A percentile compares a stretch with the other conserved stretches of the same genome.
These are phyloP conservation scores for Uloborus diversus DNA, from an alignment of 1,140 invertebrate genomes.

Conservation along the genomic window DNA sequence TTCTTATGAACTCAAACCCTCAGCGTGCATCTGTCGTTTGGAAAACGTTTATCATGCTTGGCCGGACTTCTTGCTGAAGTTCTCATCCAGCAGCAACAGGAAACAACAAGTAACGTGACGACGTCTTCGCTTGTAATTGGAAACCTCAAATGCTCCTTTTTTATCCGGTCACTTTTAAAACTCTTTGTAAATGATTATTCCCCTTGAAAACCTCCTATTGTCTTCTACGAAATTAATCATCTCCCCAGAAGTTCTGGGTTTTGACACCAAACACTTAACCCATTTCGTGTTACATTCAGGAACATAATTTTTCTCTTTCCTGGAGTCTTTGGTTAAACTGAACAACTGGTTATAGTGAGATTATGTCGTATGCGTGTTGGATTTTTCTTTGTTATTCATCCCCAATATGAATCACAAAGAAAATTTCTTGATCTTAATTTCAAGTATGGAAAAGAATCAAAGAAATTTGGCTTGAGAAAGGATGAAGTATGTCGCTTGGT, in stretches of 20 bases:
- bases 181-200: conserved; percentile 47
- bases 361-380: too few relatives aligned
- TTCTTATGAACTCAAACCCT: conserved; percentile 17
- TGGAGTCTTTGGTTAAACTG: too few relatives aligned
- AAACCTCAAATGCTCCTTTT: conserved; percentile 27
- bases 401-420: too few relatives aligned
- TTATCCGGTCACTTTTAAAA: not conserved
- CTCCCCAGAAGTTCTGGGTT: conserved; percentile 20
- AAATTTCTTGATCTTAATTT: too few relatives aligned
- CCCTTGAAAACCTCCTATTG: conserved; percentile 24
- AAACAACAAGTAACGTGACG: conserved; percentile 49
- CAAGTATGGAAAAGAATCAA: too few relatives aligned
- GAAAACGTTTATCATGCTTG: conserved; percentile 50
- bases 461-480: too few relatives aligned
- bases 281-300: conserved; percentile 47
- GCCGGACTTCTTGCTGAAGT: conserved; percentile 16
- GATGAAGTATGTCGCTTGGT: too few relatives aligned
- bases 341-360: too few relatives aligned
- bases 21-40: conserved; percentile 38
- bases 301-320: conserved; percentile 43
- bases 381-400: too few relatives aligned
- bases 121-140: conserved; percentile 41
- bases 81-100: conserved; percentile 45
- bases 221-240: conserved; percentile 45
- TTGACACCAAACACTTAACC: conserved; percentile 46